A percentile compares a stretch with the other conserved stretches of the same genome.
These are phyloP conservation scores for Dendrolimus pini DNA, from an alignment of 2,888 invertebrate genomes.

Conservation along the genomic window DNA sequence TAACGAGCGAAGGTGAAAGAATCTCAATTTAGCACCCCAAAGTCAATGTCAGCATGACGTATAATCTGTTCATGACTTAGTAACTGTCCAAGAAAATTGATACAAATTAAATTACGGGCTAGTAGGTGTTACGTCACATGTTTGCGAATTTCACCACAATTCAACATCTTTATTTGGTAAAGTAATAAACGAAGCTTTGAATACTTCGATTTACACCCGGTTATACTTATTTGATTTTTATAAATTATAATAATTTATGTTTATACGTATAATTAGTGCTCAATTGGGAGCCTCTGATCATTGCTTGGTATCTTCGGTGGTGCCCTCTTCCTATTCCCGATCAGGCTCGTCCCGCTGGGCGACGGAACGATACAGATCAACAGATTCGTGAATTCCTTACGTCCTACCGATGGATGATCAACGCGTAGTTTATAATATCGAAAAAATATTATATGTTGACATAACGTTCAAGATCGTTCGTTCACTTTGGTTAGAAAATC, in stretches of 20 bases:
- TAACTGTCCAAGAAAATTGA: conserved; percentile 18
- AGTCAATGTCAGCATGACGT: conserved; percentile 20
- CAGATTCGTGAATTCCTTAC: too few relatives aligned
- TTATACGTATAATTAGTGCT: too few relatives aligned
- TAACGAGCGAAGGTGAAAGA: conserved; percentile 21
- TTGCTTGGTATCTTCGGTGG: too few relatives aligned
- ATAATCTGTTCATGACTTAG: conserved; percentile 18
- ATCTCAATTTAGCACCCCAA: conserved; percentile 14
- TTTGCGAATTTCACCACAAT: conserved; percentile 23
- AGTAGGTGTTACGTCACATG: conserved; percentile 3
- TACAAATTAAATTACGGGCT: conserved; percentile 11
- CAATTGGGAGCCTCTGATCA: too few relatives aligned
- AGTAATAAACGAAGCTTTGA: conserved; percentile 28
- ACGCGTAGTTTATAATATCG: too few relatives aligned
- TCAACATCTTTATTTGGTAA: conserved; percentile 20
- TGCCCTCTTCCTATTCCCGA: too few relatives aligned
- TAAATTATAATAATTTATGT: neutral
- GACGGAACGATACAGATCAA: too few relatives aligned
- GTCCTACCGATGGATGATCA: too few relatives aligned
- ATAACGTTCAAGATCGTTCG: too few relatives aligned
- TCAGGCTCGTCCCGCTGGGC: too few relatives aligned
- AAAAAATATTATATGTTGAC: too few relatives aligned
- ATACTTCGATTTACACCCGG: conserved; percentile 7
- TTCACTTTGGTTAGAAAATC: too few relatives aligned
- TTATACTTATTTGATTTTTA: neutral